Base-by-base conservation (phyloP, 1,140 invertebrate species). In the Whitmania pigra region DNA sequence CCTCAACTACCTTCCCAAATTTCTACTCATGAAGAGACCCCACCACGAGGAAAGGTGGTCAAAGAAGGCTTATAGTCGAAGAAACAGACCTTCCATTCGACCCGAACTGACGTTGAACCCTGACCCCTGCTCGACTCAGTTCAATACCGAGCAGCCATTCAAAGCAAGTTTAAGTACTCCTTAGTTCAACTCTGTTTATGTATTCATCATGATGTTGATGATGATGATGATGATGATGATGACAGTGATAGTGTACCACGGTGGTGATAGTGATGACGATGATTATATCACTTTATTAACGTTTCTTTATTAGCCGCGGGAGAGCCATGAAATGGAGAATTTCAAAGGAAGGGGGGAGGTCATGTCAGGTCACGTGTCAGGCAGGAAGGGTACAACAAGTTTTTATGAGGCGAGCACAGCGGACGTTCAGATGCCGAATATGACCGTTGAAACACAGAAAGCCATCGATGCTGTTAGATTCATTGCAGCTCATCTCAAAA, bases 381-480 rank as follows among this genome's bases (percentile, higher is more conserved):
- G 67, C 67, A 49, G 75, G 22, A 13, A 57, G 18, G 71, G 67
- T 9, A 7, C 29, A 53, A 66, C 63, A n/a, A 66, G 60, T 67
- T 27, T 25, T 71, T 25, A 53, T 15, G 25, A n/a, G 31, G 43
- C 29, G 22, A n/a, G 40, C 36, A 13, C 36, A n/a, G 67, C 22
- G 29, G 67, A 43, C 67, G 25, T 36, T 31, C 67, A 25, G 67
- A 60, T 22, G 5, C 57, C 69, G 31, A 85, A 70, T 36, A 84
- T 95, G 18, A 92, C 78, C 9, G 76, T 78, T 13, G 80, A 81
- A 67, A 73, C 80, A 4, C 74, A 77, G 22, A 79, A 79, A 66
- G 82, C 83, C 27, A 79, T 83, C 20, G 83, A 85, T 69, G 79
- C 83, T 3, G 78, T 85, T 15, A 78, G 79, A 71, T 85, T 83